Percentiles rank a stretch among this genome's conserved stretches.
phyloP scores from a whole-genome alignment of 2,113 vertebrate genomes.

The Sphyrna mokarran region DNA sequence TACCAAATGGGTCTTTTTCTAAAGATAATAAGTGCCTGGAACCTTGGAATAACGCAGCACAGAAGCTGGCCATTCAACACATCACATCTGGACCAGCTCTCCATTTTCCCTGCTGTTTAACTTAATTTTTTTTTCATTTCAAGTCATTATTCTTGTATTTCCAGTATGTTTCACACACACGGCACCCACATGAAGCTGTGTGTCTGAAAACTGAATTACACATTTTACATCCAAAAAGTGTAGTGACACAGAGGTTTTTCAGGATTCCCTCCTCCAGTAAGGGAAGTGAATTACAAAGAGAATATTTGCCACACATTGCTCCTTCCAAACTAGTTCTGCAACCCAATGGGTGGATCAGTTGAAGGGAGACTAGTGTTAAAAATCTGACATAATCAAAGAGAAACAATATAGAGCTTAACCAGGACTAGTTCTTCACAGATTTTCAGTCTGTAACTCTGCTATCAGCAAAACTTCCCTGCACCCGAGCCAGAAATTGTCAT shows the following conservation, averaged over 20 bases:
- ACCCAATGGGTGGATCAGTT: not conserved
- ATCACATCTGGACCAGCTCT: not conserved
- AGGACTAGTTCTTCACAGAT: not conserved
- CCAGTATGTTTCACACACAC: not conserved
- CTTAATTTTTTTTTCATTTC: not conserved
- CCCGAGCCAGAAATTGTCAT: constrained; percentile 1
- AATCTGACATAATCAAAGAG: not conserved
- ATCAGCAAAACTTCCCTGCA: not conserved
- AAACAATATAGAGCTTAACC: not conserved
- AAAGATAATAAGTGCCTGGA: not conserved
- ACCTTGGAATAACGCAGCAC: not conserved
- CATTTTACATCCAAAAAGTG: constrained; percentile 4
- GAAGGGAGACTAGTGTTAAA: not conserved
- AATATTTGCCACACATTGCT: not conserved
- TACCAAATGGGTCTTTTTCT: not conserved
- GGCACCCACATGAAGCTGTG: not conserved
- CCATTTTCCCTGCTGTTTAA: not conserved
- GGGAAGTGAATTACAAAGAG: not conserved
- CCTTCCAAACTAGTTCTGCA: not conserved
- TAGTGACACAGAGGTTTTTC: not conserved
- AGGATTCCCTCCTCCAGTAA: no score
- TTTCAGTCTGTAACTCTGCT: not conserved
- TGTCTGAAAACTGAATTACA: not conserved
- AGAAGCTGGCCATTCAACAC: not conserved
- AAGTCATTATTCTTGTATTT: not conserved